Evolutionary conservation across 2,797 vertebrate genomes (phyloP), one percentile per base, ranked within the genome.

Genomic region (Tragelaphus oryx): DNA sequence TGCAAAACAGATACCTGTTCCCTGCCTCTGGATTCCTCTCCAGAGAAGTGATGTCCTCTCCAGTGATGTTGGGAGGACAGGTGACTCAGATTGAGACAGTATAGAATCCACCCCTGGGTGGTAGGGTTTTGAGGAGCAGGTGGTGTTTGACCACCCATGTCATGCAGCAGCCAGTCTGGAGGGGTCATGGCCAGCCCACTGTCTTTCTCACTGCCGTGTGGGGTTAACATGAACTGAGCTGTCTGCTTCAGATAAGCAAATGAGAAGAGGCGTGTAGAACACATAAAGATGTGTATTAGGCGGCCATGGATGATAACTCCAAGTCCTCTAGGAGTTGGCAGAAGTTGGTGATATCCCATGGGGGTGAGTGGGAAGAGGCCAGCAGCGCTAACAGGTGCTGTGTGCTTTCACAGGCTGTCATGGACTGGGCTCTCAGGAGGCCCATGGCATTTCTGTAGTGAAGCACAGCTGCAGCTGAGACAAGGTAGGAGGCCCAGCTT

Each of bases 391-490:
- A 46, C 12, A 82, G 92, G 60, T 60, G 41, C 83, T 57, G 60
- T 54, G 14, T 88, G 60, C 14, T 91, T 97, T 89, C 95, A 18
- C 50, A 71, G 80, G 44, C 79, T 75, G 8, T 46, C 12, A 13
- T 7, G 3, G 37, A 37, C 68, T 88, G 28, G 48, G 52, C 57
- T 93, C 24, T 92, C 24, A 3, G 78, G 75, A 87, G 62, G 79
- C 22, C 33, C 44, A 13, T 80, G 89, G 60, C 48, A 55, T 85
- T 52, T 82, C 87, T n/a, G 59, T 74, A 33, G 57, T 62, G 59
- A 96, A 54, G 91, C 44, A 83, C 78, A 96, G 92, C 55, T 96
- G 30, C 90, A 90, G 48, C 85, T 60, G n/a, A 95, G 85, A 83
- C 59, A 85, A 30, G 52, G 46, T 44, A 93, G 46, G 33, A 89